Percentiles rank a stretch among this genome's conserved stretches.
Evolutionary conservation across 2,797 vertebrate species (phyloP).

Genomic region (Hyperoplus lanceolatus): DNA sequence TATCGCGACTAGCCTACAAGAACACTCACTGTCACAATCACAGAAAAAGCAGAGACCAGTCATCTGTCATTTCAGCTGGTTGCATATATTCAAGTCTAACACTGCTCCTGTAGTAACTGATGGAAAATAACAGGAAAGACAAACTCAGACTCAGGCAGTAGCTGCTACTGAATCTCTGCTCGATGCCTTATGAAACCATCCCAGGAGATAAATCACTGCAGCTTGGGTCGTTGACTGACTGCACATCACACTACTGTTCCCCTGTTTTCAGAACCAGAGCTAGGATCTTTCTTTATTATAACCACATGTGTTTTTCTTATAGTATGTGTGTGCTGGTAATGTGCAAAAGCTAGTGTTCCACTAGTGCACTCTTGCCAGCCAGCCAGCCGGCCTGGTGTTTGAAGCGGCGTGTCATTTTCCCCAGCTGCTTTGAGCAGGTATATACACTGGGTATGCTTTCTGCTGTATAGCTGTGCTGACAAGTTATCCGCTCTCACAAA

Average conservation of each 20-base stretch:
- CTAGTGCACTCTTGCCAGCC: conserved; percentile 29
- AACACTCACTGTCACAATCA: conserved; percentile 5
- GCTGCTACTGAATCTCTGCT: conserved; percentile 19
- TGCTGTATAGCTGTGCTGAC: conserved; percentile 42
- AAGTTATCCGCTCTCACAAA: conserved; percentile 35
- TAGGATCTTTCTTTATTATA: conserved; percentile 33
- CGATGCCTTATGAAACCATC: conserved; percentile 35
- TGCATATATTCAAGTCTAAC: conserved; percentile 55
- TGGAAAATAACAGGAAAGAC: conserved; percentile 53
- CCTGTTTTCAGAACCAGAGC: neutral
- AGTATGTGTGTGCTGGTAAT: conserved; percentile 26
- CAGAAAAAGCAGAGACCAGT: conserved; percentile 43
- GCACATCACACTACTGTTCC: conserved; percentile 23
- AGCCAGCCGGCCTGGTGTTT: conserved; percentile 21
- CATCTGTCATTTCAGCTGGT: conserved; percentile 53
- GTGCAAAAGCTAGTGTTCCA: conserved; percentile 53
- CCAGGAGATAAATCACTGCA: conserved; percentile 43
- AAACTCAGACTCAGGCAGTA: conserved; percentile 34
- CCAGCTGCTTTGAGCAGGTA: conserved; percentile 71
- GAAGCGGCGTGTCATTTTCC: conserved; percentile 61
- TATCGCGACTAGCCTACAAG: conserved; percentile 24
- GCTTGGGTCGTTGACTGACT: conserved; percentile 18
- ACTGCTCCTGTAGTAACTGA: conserved; percentile 52
- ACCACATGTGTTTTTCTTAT: conserved; percentile 54
- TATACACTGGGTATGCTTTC: conserved; percentile 12